phyloP scores from a whole-genome alignment of 2,888 invertebrate genomes.

The Lochmaea crataegi region DNA sequence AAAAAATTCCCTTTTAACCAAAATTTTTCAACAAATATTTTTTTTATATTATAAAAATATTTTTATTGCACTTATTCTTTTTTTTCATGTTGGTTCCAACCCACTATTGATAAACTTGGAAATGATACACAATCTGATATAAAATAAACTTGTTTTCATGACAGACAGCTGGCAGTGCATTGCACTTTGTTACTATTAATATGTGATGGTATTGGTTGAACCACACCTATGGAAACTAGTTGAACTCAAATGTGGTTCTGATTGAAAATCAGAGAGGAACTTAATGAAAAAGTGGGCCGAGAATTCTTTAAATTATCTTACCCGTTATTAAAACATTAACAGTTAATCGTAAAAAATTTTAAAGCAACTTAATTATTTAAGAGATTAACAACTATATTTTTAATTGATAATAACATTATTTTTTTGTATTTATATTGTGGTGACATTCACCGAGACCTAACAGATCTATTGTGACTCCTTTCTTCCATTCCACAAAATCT shows the following conservation, averaged over 20 bases:
- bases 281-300: slow-evolving; percentile 1
- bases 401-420: no score
- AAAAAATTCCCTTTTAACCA: no score
- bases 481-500: no score
- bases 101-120: slow-evolving; percentile 23
- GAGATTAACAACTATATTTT: no score
- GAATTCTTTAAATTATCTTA: neutral
- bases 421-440: no score
- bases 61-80: no score
- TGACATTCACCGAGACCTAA: no score
- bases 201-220: slow-evolving; percentile 56
- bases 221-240: slow-evolving; percentile 51
- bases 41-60: no score
- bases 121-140: slow-evolving; percentile 31
- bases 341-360: neutral
- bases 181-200: slow-evolving; percentile 59
- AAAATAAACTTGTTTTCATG: slow-evolving; percentile 35
- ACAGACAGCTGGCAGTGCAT: slow-evolving; percentile 51
- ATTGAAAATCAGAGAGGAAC: slow-evolving; percentile 10
- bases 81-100: neutral
- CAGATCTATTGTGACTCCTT: no score
- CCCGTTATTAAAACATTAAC: neutral
- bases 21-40: no score
- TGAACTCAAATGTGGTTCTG: slow-evolving; percentile 34
- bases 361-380: neutral